These are phyloP conservation scores for Chromobotia macracanthus DNA, from an alignment of 2,797 vertebrate species.

Conservation along the genomic window DNA sequence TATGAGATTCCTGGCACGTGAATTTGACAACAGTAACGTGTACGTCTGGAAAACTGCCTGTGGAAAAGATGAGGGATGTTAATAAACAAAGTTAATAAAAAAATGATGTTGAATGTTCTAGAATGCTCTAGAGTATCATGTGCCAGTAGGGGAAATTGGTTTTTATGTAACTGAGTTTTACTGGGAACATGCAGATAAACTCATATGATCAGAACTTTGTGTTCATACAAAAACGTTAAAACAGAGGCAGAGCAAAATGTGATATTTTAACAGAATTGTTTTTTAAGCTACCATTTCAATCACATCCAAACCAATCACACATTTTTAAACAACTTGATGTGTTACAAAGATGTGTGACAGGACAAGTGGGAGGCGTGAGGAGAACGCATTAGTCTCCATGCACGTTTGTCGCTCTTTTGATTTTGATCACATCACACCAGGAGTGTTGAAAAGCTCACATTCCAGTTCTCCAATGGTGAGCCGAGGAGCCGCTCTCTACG, in stretches of 20 bases:
- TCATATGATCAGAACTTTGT: constrained; percentile 12
- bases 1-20: constrained; percentile 36
- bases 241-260: not conserved
- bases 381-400: constrained; percentile 39
- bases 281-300: constrained; percentile 35
- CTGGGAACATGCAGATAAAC: constrained; percentile 31
- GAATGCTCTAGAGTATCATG: constrained; percentile 3
- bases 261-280: not conserved
- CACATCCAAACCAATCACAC: constrained; percentile 53
- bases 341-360: constrained; percentile 18
- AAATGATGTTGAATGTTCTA: constrained; percentile 38
- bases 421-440: constrained; percentile 63
- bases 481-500: constrained; percentile 61
- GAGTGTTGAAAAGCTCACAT: constrained; percentile 78
- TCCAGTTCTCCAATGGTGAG: constrained; percentile 71
- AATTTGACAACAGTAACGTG: constrained; percentile 43
- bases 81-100: constrained; percentile 24
- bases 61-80: constrained; percentile 54
- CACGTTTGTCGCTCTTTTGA: constrained; percentile 67
- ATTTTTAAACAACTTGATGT: constrained; percentile 43
- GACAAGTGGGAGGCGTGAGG: not conserved
- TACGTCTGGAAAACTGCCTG: constrained; percentile 23
- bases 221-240: not conserved
- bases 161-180: constrained; percentile 53
- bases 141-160: constrained; percentile 35